Percentiles rank a stretch among this genome's conserved stretches.
These are phyloP conservation scores for Mungos mungo DNA, from an alignment of 2,113 vertebrate genomes.

Conservation along the genomic window DNA sequence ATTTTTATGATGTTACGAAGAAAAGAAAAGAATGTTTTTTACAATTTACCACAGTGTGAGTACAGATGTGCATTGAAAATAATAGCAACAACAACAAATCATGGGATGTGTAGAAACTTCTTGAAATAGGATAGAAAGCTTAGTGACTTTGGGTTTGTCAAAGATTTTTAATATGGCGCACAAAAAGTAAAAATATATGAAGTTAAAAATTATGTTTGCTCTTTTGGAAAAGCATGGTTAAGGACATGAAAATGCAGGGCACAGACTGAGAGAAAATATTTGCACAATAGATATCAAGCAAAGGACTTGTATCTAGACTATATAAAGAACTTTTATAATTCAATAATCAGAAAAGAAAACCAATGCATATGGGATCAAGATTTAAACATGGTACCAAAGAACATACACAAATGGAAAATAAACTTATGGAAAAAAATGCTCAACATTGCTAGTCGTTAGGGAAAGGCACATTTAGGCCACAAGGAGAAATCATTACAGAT, in stretches of 20 bases:
- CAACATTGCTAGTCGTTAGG: fast-evolving
- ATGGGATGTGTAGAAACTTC: not conserved
- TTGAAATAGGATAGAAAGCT: not conserved
- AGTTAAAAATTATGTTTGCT: not conserved
- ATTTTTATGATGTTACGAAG: not conserved
- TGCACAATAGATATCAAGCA: not conserved
- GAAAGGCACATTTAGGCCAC: not conserved
- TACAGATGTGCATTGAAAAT: not conserved
- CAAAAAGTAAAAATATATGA: not conserved
- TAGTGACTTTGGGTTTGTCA: not conserved
- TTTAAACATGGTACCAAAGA: not conserved
- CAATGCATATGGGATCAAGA: not conserved
- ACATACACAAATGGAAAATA: not conserved
- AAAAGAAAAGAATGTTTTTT: not conserved
- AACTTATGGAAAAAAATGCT: not conserved
- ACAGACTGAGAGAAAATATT: not conserved
- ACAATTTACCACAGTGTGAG: not conserved
- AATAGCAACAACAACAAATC: not conserved
- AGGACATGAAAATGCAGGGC: not conserved
- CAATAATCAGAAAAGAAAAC: not conserved
- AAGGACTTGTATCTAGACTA: not conserved
- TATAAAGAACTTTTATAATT: not conserved
- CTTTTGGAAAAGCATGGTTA: not conserved
- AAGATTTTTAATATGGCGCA: not conserved
- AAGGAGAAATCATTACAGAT: not conserved